Percentiles rank a stretch among this genome's conserved stretches.
These are phyloP conservation scores for Drosophila murphyi DNA, from an alignment of 1,140 invertebrate genomes.

Conservation along the genomic window DNA sequence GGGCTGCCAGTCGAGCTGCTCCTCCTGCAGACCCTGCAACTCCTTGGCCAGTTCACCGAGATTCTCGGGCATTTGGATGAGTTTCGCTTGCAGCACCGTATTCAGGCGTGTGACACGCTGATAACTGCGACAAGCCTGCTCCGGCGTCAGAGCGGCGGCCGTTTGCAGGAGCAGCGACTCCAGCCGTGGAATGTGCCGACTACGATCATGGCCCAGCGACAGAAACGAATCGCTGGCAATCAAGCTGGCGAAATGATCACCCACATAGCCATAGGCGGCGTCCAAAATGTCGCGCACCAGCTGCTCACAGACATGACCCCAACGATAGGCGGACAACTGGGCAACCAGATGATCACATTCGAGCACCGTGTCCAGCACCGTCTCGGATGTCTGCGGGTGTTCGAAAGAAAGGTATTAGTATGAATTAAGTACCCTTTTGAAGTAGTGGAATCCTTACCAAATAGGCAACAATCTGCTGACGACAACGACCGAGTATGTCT, in stretches of 20 bases:
- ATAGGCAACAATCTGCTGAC: slow-evolving; percentile 90
- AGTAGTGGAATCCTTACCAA: slow-evolving; percentile 56
- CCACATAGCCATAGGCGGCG: slow-evolving; percentile 87
- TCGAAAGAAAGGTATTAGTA: background rate
- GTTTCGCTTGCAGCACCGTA: slow-evolving; percentile 76
- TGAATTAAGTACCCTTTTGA: too few relatives aligned
- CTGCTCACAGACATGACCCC: slow-evolving; percentile 89
- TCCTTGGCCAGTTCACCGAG: slow-evolving; percentile 75
- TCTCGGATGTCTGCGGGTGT: slow-evolving; percentile 86
- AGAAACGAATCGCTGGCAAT: slow-evolving; percentile 88
- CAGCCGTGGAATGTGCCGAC: slow-evolving; percentile 88
- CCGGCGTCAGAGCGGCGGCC: slow-evolving; percentile 87
- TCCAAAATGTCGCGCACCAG: slow-evolving; percentile 89
- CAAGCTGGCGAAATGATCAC: slow-evolving; percentile 88
- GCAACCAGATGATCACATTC: slow-evolving; percentile 89
- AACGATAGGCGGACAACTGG: slow-evolving; percentile 89
- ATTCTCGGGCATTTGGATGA: slow-evolving; percentile 79
- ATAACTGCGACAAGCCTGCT: slow-evolving; percentile 90
- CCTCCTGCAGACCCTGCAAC: slow-evolving; percentile 77
- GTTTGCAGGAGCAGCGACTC: slow-evolving; percentile 89
- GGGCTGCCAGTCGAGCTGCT: slow-evolving; percentile 83
- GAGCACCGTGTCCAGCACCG: slow-evolving; percentile 88
- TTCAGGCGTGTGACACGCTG: slow-evolving; percentile 84
- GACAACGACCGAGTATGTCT: slow-evolving; percentile 92
- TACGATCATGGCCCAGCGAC: slow-evolving; percentile 87